Conservation (phyloP, 2,888 invertebrate genomes). For the Willowsia nigromaculata region DNA sequence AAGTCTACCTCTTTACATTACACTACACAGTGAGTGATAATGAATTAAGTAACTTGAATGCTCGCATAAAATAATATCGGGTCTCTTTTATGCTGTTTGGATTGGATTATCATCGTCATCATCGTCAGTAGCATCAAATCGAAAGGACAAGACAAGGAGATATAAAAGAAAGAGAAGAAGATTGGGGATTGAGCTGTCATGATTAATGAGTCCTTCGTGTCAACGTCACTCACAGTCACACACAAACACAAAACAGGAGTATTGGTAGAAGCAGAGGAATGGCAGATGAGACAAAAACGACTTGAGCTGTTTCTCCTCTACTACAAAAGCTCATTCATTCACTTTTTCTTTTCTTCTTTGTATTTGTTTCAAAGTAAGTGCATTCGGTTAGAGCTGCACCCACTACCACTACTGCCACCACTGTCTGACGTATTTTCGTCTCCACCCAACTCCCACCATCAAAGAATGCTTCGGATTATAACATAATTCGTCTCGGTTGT, state of each 20-base stretch:
- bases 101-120: conserved; percentile 6
- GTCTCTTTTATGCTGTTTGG: not conserved
- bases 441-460: conserved; percentile 25
- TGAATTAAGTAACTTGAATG: conserved; percentile 36
- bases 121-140: conserved; percentile 16
- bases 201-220: conserved; percentile 74
- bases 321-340: conserved; percentile 24
- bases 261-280: not conserved
- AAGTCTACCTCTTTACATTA: not conserved
- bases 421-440: not conserved
- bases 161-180: conserved; percentile 33
- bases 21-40: not conserved
- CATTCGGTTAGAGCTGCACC: not conserved
- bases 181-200: conserved; percentile 70
- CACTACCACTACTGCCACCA: conserved; percentile 7
- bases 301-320: not conserved
- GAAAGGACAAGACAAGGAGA: conserved; percentile 16
- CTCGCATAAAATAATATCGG: conserved; percentile 20
- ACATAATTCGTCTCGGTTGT: no score
- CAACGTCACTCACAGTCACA: conserved; percentile 63
- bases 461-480: not conserved
- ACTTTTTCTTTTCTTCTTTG: not conserved
- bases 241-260: conserved; percentile 4
- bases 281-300: conserved; percentile 18
- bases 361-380: not conserved